Percentiles rank a stretch among this genome's conserved stretches.
Conservation (phyloP, 2,888 invertebrate genomes). For the Plemyria rubiginata region DNA sequence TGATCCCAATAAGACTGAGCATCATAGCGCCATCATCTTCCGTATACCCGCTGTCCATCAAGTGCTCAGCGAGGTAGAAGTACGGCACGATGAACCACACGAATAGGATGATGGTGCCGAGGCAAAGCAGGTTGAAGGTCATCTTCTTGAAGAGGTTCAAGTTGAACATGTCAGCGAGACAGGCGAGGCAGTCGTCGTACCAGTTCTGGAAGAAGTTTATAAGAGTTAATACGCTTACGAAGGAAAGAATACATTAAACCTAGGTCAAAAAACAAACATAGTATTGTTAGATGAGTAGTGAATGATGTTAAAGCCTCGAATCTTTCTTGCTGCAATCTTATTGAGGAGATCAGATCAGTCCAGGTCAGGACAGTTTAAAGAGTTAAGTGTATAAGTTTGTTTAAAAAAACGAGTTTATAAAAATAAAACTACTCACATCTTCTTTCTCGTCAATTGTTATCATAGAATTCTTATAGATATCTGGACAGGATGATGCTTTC, state of each 20-base stretch:
- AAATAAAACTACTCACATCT: conserved; percentile 83
- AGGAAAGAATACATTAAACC: too few relatives aligned
- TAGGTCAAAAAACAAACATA: too few relatives aligned
- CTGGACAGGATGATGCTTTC: conserved; percentile 95
- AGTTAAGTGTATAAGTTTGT: neutral
- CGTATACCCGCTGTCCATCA: conserved; percentile 87
- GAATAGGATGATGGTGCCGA: conserved; percentile 95
- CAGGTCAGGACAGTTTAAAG: too few relatives aligned
- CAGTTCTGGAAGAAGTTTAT: conserved; percentile 64
- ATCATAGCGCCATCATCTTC: conserved; percentile 91
- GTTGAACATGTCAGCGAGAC: conserved; percentile 86
- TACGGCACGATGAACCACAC: conserved; percentile 98
- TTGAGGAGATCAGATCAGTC: too few relatives aligned
- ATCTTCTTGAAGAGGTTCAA: conserved; percentile 90
- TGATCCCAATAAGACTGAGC: conserved; percentile 94
- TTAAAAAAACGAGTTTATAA: too few relatives aligned
- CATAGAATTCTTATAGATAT: conserved; percentile 96
- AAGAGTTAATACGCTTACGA: too few relatives aligned
- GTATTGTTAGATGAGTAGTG: too few relatives aligned
- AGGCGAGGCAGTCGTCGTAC: conserved; percentile 71
- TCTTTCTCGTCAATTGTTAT: conserved; percentile 91
- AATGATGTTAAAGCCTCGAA: too few relatives aligned
- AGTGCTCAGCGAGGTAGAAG: conserved; percentile 95
- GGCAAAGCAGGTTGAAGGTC: conserved; percentile 91
- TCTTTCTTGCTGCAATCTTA: too few relatives aligned